Conservation (phyloP, 2,113 vertebrate genomes). For the Nettapus auritus region DNA sequence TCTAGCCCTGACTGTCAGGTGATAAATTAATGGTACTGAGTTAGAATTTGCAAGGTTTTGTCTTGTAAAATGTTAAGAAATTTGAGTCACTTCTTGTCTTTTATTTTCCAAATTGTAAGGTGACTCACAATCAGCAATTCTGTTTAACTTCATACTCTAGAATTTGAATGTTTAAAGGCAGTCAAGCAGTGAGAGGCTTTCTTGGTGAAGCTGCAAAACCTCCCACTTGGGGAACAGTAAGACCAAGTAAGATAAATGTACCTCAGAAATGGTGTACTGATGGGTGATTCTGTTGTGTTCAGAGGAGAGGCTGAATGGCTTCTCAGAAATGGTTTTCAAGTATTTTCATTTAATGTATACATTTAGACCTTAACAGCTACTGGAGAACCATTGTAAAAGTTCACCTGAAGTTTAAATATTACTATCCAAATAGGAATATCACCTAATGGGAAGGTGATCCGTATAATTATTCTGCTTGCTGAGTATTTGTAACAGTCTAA, state of each 20-base stretch:
- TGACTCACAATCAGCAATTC: no score
- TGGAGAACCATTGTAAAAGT: neutral
- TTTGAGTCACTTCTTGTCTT: neutral
- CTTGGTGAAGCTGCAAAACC: neutral
- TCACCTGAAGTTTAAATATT: neutral
- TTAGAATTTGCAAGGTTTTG: fast-evolving
- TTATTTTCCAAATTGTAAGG: neutral
- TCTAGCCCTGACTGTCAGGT: neutral
- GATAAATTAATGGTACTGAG: neutral
- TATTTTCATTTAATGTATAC: neutral
- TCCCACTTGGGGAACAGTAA: neutral
- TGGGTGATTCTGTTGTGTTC: neutral
- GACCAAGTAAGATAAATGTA: neutral
- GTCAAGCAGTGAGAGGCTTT: neutral
- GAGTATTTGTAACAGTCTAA: neutral
- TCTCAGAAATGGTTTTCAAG: neutral
- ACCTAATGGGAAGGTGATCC: neutral
- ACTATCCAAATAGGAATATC: neutral
- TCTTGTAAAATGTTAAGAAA: neutral
- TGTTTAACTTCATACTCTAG: neutral
- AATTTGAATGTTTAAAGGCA: neutral
- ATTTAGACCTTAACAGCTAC: neutral
- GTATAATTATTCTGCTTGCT: neutral
- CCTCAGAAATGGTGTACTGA: neutral
- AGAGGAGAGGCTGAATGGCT: neutral